phyloP scores from a whole-genome alignment of 2,888 invertebrate species.

The Eupithecia subumbrata region DNA sequence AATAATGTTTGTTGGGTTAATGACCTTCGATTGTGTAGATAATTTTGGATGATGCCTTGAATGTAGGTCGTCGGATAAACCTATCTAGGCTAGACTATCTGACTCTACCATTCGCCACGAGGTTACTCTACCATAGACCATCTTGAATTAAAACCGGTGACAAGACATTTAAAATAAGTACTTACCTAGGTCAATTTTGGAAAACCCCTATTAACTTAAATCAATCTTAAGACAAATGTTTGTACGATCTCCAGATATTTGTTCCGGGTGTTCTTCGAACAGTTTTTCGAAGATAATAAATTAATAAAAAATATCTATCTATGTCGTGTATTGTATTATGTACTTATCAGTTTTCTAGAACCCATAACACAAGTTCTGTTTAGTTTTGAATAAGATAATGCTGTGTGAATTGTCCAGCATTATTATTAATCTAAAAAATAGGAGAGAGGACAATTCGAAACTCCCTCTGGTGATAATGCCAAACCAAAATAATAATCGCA shows the following conservation, averaged over 20 bases:
- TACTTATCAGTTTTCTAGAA: too few species aligned
- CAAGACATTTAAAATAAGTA: neutral
- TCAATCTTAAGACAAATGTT: too few species aligned
- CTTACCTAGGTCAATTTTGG: neutral
- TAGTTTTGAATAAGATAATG: too few species aligned
- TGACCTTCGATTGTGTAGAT: slow-evolving; percentile 69
- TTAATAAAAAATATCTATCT: too few species aligned
- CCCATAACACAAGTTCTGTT: too few species aligned
- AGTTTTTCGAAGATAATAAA: too few species aligned
- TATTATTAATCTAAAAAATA: neutral
- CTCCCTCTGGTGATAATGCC: neutral
- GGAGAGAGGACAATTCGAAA: neutral
- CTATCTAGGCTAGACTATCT: neutral
- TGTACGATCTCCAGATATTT: too few species aligned
- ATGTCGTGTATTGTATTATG: too few species aligned
- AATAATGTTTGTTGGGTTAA: slow-evolving; percentile 72
- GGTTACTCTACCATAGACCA: neutral
- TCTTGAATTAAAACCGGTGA: neutral
- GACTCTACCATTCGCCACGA: neutral
- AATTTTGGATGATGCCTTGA: slow-evolving; percentile 51
- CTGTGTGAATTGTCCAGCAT: too few species aligned
- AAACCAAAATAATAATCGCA: neutral
- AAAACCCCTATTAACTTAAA: neutral
- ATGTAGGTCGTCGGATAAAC: slow-evolving; percentile 52
- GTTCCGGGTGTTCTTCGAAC: too few species aligned